Evolutionary conservation across 2,797 vertebrate genomes (phyloP).

Genomic region (Ataeniobius toweri): DNA sequence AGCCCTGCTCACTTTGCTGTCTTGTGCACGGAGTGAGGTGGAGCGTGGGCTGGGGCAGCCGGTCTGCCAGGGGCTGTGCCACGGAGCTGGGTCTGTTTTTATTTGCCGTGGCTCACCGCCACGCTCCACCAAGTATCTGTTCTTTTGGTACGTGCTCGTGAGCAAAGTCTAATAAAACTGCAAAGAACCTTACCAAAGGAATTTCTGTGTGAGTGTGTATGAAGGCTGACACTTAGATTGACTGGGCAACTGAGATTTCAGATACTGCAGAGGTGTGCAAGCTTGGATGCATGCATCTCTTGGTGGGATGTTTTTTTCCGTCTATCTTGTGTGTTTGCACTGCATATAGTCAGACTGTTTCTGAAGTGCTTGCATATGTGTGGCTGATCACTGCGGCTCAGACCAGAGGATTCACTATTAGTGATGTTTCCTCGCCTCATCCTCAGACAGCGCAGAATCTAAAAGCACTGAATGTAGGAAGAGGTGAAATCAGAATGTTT

Average conservation of each 20-base stretch:
- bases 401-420: slow-evolving; percentile 30
- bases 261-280: slow-evolving; percentile 20
- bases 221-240: slow-evolving; percentile 33
- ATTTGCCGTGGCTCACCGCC: slow-evolving; percentile 72
- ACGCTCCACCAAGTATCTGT: slow-evolving; percentile 79
- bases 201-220: slow-evolving; percentile 69
- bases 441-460: slow-evolving; percentile 47
- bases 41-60: slow-evolving; percentile 72
- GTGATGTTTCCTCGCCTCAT: slow-evolving; percentile 41
- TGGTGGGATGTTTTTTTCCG: slow-evolving; percentile 3
- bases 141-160: slow-evolving; percentile 79
- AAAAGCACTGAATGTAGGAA: slow-evolving; percentile 26
- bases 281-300: slow-evolving; percentile 40
- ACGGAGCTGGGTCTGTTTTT: slow-evolving; percentile 77
- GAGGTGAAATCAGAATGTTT: slow-evolving; percentile 35
- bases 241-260: slow-evolving; percentile 32
- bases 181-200: slow-evolving; percentile 74
- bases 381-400: slow-evolving; percentile 35
- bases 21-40: slow-evolving; percentile 72
- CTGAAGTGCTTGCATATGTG: slow-evolving; percentile 38
- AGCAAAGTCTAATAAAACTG: slow-evolving; percentile 85
- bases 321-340: slow-evolving; percentile 17
- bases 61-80: slow-evolving; percentile 76
- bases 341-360: slow-evolving; percentile 29
- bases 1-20: slow-evolving; percentile 74